Base-by-base conservation (phyloP, 1,140 invertebrate species). In the Lanistes nyassanus region DNA sequence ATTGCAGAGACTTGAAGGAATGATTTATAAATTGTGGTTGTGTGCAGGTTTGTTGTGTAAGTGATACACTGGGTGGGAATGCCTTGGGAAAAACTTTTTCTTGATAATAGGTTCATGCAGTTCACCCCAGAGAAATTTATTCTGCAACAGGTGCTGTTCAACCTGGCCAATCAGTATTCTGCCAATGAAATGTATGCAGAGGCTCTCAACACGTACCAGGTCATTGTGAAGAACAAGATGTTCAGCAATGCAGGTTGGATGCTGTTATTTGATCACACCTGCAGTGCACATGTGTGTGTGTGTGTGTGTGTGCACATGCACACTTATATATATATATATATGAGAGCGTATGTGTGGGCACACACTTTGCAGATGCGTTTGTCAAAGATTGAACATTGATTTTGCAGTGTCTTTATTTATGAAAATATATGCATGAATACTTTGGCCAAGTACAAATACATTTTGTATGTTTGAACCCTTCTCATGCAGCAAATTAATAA, bases 131-230 rank as follows among this genome's bases (percentile, higher is more conserved):
- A 29, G 21, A 36, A 23, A 58, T 26, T 71, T 74, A 51, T 64
- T 56, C 34, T 75, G 80, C 88, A 88, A 21, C 81, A 97, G 95
- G 96, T 98, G 4, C 90, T 97, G 37, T 97, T 98, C 80, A 99
- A 98, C 89, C 91, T 99, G 55, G 96, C 96, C 2, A 95, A 93
- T 87, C 97, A 98, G 87, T 99, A 98, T 86, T 93, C 94, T 13
- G 92, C 93, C 53, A 98, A 97, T 89, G 96, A 98, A 85, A 95
- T 99, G 93, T 96, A 95, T 84, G 94, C 95, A 4, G 98, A 99
- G 90, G 97, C 98, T 1, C 91, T 99, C 34, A 97, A 97, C 81
- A 98, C 96, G 0, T 99, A 99, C 89, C 95, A 97, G 88, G 93
- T 89, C 34, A 91, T 92, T 73, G 88, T 90, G 2, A 91, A 91